Evolutionary conservation across 2,888 invertebrate species (phyloP), one percentile per base, ranked within the genome.

Genomic region (Petrophora chlorosata): DNA sequence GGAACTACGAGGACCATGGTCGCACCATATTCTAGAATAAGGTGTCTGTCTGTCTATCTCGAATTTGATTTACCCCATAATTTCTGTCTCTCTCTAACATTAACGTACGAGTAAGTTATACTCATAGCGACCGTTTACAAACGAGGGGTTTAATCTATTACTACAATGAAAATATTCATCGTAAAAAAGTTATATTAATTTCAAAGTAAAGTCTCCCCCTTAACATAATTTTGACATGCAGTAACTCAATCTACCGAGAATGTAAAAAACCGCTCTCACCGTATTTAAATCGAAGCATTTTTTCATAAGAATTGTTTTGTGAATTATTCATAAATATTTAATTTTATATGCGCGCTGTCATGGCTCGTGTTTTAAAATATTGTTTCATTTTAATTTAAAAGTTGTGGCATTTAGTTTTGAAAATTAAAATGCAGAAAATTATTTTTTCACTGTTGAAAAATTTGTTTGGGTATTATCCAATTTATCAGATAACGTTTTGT

Each of bases 191-290:
- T 5, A 2, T 7, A 13, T 8, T 7, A 2, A 13, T 28, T 14
- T 13, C 5, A 41, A 48, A 36, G 35, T n/a, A 8, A 5, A 35
- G 12, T 14, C n/a, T 16, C 12, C 34, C 15, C 34, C 43, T 49
- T 49, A 50, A 50, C 17, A 22, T 29, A 44, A 40, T 44, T 44
- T 50, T 44, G 50, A 50, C 44, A 39, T 33, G 19, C 13, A 15
- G 43, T 43, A 43, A 49, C 39, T 49, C 39, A 39, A 49, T 48
- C 36, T 17, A 32, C 13, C 32, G 36, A 30, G 30, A 30, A 16
- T 5, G 30, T 9, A n/a, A 30, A 30, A 30, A 30, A 15, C 16
- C 15, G 9, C 9, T 16, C 16, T 16, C 16, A 9, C n/a, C 15
- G 16, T 30, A 15, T 30, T 16, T 15, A 16, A 30, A 30, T 30